These are phyloP conservation scores for Pollenia amentaria DNA, from an alignment of 2,888 invertebrate species.

Conservation along the genomic window DNA sequence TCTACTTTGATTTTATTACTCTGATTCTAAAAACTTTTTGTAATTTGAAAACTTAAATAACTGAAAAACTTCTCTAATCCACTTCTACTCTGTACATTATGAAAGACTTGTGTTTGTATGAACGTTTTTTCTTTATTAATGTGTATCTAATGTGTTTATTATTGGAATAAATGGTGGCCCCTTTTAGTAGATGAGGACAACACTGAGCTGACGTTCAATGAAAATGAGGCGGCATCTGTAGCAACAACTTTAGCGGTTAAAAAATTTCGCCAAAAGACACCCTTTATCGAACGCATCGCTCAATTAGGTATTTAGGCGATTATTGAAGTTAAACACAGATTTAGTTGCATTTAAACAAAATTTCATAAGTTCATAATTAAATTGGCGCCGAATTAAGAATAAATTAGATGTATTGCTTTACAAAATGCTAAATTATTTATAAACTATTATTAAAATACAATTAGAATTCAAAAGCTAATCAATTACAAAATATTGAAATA, in stretches of 20 bases:
- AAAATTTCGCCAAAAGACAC: slow-evolving; percentile 83
- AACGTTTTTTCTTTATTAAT: slow-evolving; percentile 10
- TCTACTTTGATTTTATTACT: too few relatives aligned
- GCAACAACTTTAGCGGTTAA: slow-evolving; percentile 76
- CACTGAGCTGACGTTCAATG: slow-evolving; percentile 75
- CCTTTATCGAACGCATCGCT: slow-evolving; percentile 83
- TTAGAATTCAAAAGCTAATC: slow-evolving; percentile 35
- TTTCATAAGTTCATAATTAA: background rate
- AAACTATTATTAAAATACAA: background rate
- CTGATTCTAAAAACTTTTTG: too few relatives aligned
- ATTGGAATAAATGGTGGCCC: slow-evolving; percentile 35
- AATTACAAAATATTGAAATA: background rate
- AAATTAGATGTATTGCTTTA: slow-evolving; percentile 56
- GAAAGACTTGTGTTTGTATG: slow-evolving; percentile 8
- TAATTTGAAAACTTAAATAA: too few relatives aligned
- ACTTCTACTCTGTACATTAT: too few relatives aligned
- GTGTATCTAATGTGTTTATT: slow-evolving; percentile 41
- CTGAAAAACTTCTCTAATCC: too few relatives aligned
- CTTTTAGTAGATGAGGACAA: slow-evolving; percentile 66
- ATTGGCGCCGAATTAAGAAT: slow-evolving; percentile 24
- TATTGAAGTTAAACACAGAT: slow-evolving; percentile 5
- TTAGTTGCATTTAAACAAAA: background rate
- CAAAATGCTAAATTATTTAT: slow-evolving; percentile 31
- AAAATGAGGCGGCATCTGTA: slow-evolving; percentile 36
- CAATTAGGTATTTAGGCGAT: slow-evolving; percentile 81